Evolutionary conservation across 2,888 invertebrate genomes (phyloP).

Genomic region (Sesamia inferens): DNA sequence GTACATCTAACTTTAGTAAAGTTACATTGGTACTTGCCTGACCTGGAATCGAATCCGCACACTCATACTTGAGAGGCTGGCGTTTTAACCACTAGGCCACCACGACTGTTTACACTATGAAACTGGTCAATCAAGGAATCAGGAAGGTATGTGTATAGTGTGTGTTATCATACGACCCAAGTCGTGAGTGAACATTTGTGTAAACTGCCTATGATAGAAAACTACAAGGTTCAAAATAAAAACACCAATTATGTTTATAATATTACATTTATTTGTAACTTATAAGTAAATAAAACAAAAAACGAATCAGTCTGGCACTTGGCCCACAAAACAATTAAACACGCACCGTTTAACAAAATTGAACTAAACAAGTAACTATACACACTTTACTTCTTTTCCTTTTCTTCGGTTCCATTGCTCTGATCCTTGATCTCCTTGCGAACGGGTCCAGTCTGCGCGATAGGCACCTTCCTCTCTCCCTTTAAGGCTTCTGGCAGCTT

Average conservation of each 20-base stretch:
- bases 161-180: too few relatives aligned
- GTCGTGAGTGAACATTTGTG: background rate
- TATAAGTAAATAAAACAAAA: slow-evolving; percentile 14
- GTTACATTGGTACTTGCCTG: too few relatives aligned
- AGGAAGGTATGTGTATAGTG: too few relatives aligned
- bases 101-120: too few relatives aligned
- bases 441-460: slow-evolving; percentile 76
- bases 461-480: slow-evolving; percentile 72
- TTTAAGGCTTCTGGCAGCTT: slow-evolving; percentile 69
- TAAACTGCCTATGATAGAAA: background rate
- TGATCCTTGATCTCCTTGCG: slow-evolving; percentile 75
- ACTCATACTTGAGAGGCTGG: too few relatives aligned
- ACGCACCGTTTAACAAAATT: slow-evolving; percentile 22
- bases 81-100: too few relatives aligned
- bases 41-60: too few relatives aligned
- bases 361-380: slow-evolving; percentile 8
- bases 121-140: too few relatives aligned
- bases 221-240: background rate
- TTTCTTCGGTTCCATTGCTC: slow-evolving; percentile 30
- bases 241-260: background rate
- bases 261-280: slow-evolving; percentile 34
- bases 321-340: slow-evolving; percentile 53
- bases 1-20: too few relatives aligned
- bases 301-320: slow-evolving; percentile 65
- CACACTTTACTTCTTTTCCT: slow-evolving; percentile 70